These are phyloP conservation scores for Drosophila fungiperda DNA, from an alignment of 2,888 invertebrate genomes.

Conservation along the genomic window DNA sequence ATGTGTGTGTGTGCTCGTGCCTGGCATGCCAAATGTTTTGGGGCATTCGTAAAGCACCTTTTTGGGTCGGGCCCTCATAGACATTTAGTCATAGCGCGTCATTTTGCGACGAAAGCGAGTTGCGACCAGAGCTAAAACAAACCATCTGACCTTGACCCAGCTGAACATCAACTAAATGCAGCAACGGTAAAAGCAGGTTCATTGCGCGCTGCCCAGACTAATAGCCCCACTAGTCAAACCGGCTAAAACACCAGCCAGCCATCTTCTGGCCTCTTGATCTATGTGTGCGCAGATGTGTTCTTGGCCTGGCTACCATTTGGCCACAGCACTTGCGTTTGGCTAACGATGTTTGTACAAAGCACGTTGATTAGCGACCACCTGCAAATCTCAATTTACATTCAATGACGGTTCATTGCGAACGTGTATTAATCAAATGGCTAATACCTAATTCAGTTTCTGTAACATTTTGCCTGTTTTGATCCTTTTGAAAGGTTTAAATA, in stretches of 20 bases:
- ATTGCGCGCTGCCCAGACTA: constrained; percentile 30
- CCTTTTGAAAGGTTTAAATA: neutral
- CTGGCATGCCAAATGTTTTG: constrained; percentile 34
- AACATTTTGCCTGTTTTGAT: neutral
- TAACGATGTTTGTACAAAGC: constrained; percentile 58
- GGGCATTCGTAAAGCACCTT: constrained; percentile 12
- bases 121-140: constrained; percentile 17
- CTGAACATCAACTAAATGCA: constrained; percentile 43
- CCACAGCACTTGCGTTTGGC: constrained; percentile 27
- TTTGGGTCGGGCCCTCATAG: constrained; percentile 30
- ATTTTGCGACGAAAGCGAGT: constrained; percentile 43
- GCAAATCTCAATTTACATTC: constrained; percentile 69
- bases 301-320: constrained; percentile 72
- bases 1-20: constrained; percentile 39
- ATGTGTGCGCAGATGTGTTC: constrained; percentile 20
- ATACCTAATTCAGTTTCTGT: constrained; percentile 37
- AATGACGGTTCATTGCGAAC: constrained; percentile 22
- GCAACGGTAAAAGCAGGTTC: constrained; percentile 60
- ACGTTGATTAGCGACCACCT: constrained; percentile 78
- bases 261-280: constrained; percentile 25
- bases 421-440: constrained; percentile 32
- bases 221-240: constrained; percentile 29
- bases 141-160: constrained; percentile 73
- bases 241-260: constrained; percentile 14
- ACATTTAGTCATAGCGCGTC: neutral